A percentile compares a stretch with the other conserved stretches of the same genome.
These are phyloP conservation scores for Botia kubotai DNA, from an alignment of 2,797 vertebrate species.

Conservation along the genomic window DNA sequence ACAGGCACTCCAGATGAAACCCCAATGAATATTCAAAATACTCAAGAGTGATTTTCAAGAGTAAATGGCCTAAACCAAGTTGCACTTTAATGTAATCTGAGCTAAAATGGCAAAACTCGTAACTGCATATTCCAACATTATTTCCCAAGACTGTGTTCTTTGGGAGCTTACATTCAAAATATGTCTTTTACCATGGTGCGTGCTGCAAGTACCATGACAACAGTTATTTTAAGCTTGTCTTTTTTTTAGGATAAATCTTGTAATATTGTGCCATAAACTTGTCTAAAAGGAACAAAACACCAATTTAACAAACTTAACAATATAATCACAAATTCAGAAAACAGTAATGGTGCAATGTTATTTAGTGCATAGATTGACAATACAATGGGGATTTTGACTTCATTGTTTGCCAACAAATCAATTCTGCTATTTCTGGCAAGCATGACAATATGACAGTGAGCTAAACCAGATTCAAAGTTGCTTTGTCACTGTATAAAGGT, in stretches of 20 bases:
- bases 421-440: background rate
- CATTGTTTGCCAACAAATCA: constrained; percentile 6
- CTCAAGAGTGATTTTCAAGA: background rate
- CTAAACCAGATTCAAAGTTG: background rate
- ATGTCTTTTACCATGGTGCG: background rate
- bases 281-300: background rate
- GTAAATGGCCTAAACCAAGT: background rate
- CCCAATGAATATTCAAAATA: background rate
- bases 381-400: background rate
- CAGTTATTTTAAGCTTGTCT: constrained; percentile 30
- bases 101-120: background rate
- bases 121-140: constrained; percentile 10
- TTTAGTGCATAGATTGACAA: constrained; percentile 38
- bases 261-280: background rate
- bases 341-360: constrained; percentile 15
- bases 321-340: background rate
- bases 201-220: constrained; percentile 30
- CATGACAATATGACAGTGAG: background rate
- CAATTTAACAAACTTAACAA: background rate
- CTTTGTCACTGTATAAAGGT: constrained; percentile 43
- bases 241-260: background rate
- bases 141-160: background rate
- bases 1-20: constrained; percentile 31
- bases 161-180: constrained; percentile 17
- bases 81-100: background rate